These are phyloP conservation scores for Isotomurus palustris DNA, from an alignment of 2,888 invertebrate genomes.

Conservation along the genomic window DNA sequence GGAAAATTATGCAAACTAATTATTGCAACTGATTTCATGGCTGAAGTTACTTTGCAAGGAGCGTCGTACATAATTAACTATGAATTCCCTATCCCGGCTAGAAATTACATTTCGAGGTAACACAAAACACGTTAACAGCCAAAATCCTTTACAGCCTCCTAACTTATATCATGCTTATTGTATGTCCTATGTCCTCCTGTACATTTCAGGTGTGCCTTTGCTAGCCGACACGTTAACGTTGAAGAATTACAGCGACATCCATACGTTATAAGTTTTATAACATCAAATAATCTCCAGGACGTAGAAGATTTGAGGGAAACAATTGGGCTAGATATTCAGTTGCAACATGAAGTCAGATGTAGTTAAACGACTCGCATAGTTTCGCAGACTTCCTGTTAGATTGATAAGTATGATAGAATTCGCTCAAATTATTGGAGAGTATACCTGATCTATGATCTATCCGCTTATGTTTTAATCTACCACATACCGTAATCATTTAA, in stretches of 20 bases:
- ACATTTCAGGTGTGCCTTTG: slow-evolving; percentile 22
- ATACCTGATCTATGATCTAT: no score
- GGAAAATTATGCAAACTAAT: slow-evolving; percentile 23
- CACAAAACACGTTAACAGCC: no score
- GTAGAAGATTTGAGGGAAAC: slow-evolving; percentile 9
- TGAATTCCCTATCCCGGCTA: slow-evolving; percentile 22
- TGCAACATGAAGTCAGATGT: no score
- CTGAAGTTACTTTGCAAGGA: slow-evolving; percentile 17
- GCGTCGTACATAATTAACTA: slow-evolving; percentile 32
- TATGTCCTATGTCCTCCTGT: neutral
- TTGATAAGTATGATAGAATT: no score
- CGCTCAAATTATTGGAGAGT: no score
- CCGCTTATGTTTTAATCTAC: no score
- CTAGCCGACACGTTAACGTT: slow-evolving; percentile 6
- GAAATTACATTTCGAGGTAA: slow-evolving; percentile 27
- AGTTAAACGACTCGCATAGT: no score
- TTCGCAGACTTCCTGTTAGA: no score
- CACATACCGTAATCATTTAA: no score
- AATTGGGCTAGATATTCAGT: slow-evolving; percentile 12
- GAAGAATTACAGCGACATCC: neutral
- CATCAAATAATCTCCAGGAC: slow-evolving; percentile 3
- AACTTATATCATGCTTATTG: neutral
- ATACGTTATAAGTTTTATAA: slow-evolving; percentile 18
- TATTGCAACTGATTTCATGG: slow-evolving; percentile 31
- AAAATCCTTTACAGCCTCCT: no score